Conservation (phyloP, 2,888 invertebrate genomes). For the Drosophila macrospina region DNA sequence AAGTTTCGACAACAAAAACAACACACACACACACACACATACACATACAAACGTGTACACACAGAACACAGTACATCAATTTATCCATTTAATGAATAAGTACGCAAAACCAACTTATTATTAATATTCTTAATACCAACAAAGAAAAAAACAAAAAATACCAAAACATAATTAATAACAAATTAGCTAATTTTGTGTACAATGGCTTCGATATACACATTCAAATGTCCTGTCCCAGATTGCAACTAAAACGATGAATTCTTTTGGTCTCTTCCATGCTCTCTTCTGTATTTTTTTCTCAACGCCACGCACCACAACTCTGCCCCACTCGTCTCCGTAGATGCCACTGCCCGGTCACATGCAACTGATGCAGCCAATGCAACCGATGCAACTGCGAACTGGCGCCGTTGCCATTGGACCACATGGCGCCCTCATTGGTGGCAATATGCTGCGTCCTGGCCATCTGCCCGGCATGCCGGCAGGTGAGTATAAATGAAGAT, state of each 20-base stretch:
- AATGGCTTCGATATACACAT: slow-evolving; percentile 76
- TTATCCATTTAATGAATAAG: slow-evolving; percentile 70
- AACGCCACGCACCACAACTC: slow-evolving; percentile 9
- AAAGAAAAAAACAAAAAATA: slow-evolving; percentile 51
- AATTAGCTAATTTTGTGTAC: slow-evolving; percentile 80
- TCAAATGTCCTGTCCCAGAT: slow-evolving; percentile 2
- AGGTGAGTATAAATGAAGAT: slow-evolving; percentile 70
- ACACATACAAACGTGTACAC: slow-evolving; percentile 27
- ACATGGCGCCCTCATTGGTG: slow-evolving; percentile 83
- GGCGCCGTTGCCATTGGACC: slow-evolving; percentile 84
- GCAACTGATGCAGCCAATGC: slow-evolving; percentile 84
- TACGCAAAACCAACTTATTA: slow-evolving; percentile 60
- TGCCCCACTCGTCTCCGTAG: neutral
- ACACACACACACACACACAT: slow-evolving; percentile 32
- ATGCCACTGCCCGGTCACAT: slow-evolving; percentile 50
- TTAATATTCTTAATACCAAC: slow-evolving; percentile 67
- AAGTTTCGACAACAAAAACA: slow-evolving; percentile 58
- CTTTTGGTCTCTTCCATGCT: slow-evolving; percentile 66
- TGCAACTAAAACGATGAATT: slow-evolving; percentile 53
- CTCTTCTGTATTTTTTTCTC: slow-evolving; percentile 69
- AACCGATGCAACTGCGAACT: slow-evolving; percentile 84
- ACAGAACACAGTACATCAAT: slow-evolving; percentile 42
- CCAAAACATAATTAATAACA: slow-evolving; percentile 70
- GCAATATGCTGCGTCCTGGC: slow-evolving; percentile 83
- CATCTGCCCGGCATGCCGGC: slow-evolving; percentile 84